Evolutionary conservation across 2,113 vertebrate species (phyloP).

Genomic region (Hyla sarda): DNA sequence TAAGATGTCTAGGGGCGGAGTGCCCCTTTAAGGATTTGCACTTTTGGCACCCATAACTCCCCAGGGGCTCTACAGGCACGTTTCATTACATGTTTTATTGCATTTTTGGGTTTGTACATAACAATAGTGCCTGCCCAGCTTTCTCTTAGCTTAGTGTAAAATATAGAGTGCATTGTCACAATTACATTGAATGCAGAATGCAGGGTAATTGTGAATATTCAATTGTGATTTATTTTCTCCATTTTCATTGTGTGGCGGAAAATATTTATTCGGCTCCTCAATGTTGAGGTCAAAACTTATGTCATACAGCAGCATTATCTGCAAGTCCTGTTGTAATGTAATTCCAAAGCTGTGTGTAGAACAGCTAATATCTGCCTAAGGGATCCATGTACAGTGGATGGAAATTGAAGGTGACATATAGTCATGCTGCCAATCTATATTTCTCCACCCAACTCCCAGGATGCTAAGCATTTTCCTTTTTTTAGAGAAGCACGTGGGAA

Average conservation of each 20-base stretch:
- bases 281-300: slow-evolving; percentile 12
- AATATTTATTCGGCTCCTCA: background rate
- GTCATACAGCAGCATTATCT: background rate
- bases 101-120: too few relatives aligned
- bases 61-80: too few relatives aligned
- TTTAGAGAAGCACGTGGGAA: background rate
- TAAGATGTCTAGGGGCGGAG: too few relatives aligned
- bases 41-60: too few relatives aligned
- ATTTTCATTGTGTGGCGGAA: background rate
- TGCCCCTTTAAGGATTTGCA: too few relatives aligned
- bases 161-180: background rate
- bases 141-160: too few relatives aligned
- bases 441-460: background rate
- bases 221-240: background rate
- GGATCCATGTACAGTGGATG: slow-evolving; percentile 29
- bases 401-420: slow-evolving; percentile 9
- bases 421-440: slow-evolving; percentile 7
- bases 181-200: background rate
- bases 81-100: too few relatives aligned
- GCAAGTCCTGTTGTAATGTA: slow-evolving; percentile 19
- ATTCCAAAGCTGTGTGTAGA: slow-evolving; percentile 24
- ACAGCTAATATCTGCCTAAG: background rate
- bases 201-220: background rate
- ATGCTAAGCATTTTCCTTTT: background rate
- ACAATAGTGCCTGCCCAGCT: too few relatives aligned